Evolutionary conservation across 2,113 vertebrate species (phyloP).

Genomic region (cattle (Bos taurus)): ARS-UCD2.0 NC_037335.1:104966501-104967000

Average conservation of each 20-base stretch:
- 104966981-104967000: not conserved
- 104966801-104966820: not conserved
- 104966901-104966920: not conserved
- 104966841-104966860: not conserved
- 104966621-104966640: not conserved
- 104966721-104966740: not conserved
- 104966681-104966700: not conserved
- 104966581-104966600: not conserved
- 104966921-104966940: not conserved
- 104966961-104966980: not conserved
- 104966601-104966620: not conserved
- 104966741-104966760: not conserved
- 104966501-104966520: not conserved
- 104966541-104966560: not conserved
- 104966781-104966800: not conserved
- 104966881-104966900: not conserved
- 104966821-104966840: not conserved
- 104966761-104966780: not conserved
- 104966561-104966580: not conserved
- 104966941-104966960: not conserved
- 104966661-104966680: not conserved
- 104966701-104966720: not conserved
- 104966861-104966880: not conserved
- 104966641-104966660: not conserved
- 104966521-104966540: not conserved